Percentiles rank a stretch among this genome's conserved stretches.
phyloP scores from a whole-genome alignment of 2,888 invertebrate genomes.

The Drosophila prolongata region DNA sequence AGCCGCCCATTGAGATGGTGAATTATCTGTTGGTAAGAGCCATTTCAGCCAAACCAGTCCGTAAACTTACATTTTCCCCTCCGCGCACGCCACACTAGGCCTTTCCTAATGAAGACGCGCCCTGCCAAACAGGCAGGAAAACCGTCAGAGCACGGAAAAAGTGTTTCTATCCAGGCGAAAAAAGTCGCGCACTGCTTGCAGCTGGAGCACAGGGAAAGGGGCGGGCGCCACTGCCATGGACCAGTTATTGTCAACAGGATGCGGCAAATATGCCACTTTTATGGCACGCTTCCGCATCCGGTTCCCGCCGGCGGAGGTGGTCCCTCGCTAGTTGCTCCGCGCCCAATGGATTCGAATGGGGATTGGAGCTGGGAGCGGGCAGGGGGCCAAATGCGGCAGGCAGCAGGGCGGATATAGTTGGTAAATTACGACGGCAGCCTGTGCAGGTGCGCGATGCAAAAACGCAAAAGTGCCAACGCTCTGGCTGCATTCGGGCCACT shows the following conservation, averaged over 20 bases:
- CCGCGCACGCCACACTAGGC: neutral
- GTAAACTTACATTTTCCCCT: neutral
- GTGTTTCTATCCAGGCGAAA: slow-evolving; percentile 1
- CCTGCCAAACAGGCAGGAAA: neutral
- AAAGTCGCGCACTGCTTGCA: slow-evolving; percentile 40
- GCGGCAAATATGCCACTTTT: slow-evolving; percentile 80
- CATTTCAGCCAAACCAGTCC: neutral
- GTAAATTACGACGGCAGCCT: slow-evolving; percentile 75
- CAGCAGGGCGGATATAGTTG: slow-evolving; percentile 76
- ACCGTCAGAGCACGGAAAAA: neutral
- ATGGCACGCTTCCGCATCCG: slow-evolving; percentile 72
- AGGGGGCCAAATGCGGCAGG: slow-evolving; percentile 35
- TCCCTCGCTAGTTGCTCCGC: neutral
- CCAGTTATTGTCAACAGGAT: slow-evolving; percentile 78
- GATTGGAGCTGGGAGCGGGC: slow-evolving; percentile 2
- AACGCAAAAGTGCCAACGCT: slow-evolving; percentile 63
- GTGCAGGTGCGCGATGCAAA: slow-evolving; percentile 44
- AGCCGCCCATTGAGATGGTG: slow-evolving; percentile 34
- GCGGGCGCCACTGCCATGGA: slow-evolving; percentile 43
- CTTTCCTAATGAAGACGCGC: neutral
- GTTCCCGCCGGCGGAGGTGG: slow-evolving; percentile 34
- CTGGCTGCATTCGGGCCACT: slow-evolving; percentile 20
- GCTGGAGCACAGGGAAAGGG: slow-evolving; percentile 8
- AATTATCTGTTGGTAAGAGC: neutral
- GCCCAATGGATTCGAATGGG: neutral